Percentiles rank a stretch among this genome's conserved stretches.
These are phyloP conservation scores for Epinephelus fuscoguttatus DNA, from an alignment of 2,113 vertebrate species.

Conservation along the genomic window DNA sequence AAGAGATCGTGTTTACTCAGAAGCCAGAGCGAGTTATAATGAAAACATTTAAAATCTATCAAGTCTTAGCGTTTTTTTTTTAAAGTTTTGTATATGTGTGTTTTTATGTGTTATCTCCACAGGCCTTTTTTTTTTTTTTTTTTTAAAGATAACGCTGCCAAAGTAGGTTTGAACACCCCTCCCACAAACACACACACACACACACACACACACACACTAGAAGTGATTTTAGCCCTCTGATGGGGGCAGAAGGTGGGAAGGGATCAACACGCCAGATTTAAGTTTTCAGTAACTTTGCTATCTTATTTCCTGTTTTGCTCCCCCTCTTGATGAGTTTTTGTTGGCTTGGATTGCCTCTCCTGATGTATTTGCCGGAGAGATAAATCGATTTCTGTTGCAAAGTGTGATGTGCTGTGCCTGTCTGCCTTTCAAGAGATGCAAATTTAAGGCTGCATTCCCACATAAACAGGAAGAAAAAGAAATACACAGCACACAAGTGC, in stretches of 20 bases:
- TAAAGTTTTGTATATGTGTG: neutral
- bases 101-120: neutral
- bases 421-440: constrained; percentile 35
- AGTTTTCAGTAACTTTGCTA: constrained; percentile 57
- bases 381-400: constrained; percentile 68
- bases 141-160: neutral
- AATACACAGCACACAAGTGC: neutral
- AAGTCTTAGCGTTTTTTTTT: neutral
- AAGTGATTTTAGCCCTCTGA: constrained; percentile 35
- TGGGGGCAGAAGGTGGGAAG: constrained; percentile 34
- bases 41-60: neutral
- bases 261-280: constrained; percentile 66
- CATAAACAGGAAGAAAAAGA: neutral
- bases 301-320: constrained; percentile 58
- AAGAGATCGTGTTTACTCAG: constrained; percentile 10
- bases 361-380: constrained; percentile 56
- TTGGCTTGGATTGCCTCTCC: constrained; percentile 53
- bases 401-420: constrained; percentile 26
- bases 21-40: constrained; percentile 7
- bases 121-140: neutral
- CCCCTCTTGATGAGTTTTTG: constrained; percentile 53
- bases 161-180: neutral
- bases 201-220: constrained; percentile 1
- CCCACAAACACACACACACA: constrained; percentile 1
- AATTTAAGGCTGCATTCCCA: constrained; percentile 15